Base-by-base conservation (phyloP, 2,888 invertebrate genomes). In the Megaustenia siamemsis region DNA sequence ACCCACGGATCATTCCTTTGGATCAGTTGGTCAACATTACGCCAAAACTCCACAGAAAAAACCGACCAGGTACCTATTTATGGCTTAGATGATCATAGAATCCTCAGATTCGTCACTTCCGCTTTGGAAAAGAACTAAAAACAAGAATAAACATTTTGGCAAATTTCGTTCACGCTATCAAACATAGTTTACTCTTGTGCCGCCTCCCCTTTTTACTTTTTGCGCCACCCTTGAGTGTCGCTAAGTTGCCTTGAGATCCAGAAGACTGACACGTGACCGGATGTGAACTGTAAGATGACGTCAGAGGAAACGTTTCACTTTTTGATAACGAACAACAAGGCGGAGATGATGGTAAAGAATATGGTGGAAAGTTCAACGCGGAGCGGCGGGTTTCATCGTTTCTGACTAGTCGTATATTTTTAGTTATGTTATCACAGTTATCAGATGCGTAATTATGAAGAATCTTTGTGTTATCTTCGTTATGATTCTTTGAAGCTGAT, bases 261-360 rank as follows among this genome's bases (percentile, higher is more conserved):
- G 73, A 73, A 8, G 35, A 35, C 21, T 53, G 53, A 35, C 24
- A 24, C 1, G 10, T 2, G 3, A 8, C n/a, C 4, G 35, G 56
- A 24, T 15, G 32, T 24, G 18, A 12, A 10, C 24, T 56, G 38
- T 40, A 18, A n/a, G 53, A 28, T 1, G 80, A 68, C 24, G 80
- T 18, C 1, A 69, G 5, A 24, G 80, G 80, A 35, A 81, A 81
- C 3, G 80, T 81, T 45, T 81, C 80, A 56, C 80, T 81, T 69
- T 69, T 81, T 45, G 69, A 63, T 15, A 81, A 38, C 0, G 53
- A 38, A 56, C 1, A 21, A 10, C 35, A 24, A 5, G 32, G 43
- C 28, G 5, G 10, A 12, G 40, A 28, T 21, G 43, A 35, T 5
- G 28, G 12, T 40, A 18, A 4, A 2, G 28, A 45, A 28, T 15